Evolutionary conservation across 2,113 vertebrate species (phyloP).

Genomic region (Gallinago media): DNA sequence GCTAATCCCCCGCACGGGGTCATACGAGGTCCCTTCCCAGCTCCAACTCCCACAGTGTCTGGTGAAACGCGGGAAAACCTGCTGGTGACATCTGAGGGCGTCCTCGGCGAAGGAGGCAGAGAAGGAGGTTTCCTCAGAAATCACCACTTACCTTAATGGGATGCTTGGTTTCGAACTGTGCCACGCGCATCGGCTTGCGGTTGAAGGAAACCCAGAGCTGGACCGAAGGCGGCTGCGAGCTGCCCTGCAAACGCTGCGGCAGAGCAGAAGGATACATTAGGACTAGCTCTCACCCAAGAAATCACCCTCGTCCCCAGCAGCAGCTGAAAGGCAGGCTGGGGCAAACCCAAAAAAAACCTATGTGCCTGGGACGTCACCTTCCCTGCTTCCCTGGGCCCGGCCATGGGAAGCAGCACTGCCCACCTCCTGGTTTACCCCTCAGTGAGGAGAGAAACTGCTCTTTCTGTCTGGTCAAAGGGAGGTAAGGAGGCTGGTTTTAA

Average conservation of each 20-base stretch:
- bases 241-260: constrained; percentile 81
- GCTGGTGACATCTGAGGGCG: neutral
- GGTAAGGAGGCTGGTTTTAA: neutral
- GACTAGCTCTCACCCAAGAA: neutral
- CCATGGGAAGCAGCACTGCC: neutral
- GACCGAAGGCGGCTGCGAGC: constrained; percentile 81
- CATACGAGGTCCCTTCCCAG: neutral
- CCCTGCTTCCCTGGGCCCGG: neutral
- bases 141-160: constrained; percentile 89
- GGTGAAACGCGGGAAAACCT: neutral
- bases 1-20: neutral
- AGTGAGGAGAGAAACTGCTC: neutral
- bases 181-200: constrained; percentile 93
- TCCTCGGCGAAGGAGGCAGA: neutral
- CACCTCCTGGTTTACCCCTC: rapidly evolving
- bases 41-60: neutral
- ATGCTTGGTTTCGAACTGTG: constrained; percentile 93
- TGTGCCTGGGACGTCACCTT: neutral
- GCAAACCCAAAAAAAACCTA: neutral
- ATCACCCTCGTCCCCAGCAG: neutral
- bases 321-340: neutral
- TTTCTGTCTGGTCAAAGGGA: neutral
- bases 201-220: constrained; percentile 99
- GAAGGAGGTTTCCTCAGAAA: neutral
- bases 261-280: neutral